phyloP scores from a whole-genome alignment of 2,797 vertebrate species.

The Propithecus perrieri region DNA sequence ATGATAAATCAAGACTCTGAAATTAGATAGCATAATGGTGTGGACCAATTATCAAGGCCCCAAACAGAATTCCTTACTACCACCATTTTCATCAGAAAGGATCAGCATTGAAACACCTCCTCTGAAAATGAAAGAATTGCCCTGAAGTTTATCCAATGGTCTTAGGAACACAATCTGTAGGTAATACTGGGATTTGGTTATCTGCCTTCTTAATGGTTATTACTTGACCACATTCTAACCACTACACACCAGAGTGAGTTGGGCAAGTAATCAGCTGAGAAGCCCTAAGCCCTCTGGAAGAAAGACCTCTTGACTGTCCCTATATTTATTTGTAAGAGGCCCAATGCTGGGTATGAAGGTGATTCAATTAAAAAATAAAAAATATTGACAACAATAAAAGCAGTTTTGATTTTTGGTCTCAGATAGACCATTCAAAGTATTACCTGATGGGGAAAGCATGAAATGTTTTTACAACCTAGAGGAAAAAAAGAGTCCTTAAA shows the following conservation, averaged over 20 bases:
- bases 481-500: neutral
- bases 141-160: neutral
- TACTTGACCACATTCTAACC: neutral
- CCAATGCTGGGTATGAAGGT: neutral
- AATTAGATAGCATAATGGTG: neutral
- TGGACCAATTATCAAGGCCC: neutral
- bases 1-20: neutral
- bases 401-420: neutral
- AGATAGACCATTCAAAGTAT: neutral
- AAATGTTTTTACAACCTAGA: neutral
- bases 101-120: neutral
- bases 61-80: neutral
- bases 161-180: neutral
- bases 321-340: neutral
- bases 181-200: neutral
- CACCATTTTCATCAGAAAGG: neutral
- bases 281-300: neutral
- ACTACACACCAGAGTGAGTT: neutral
- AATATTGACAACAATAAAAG: neutral
- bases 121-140: neutral
- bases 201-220: neutral
- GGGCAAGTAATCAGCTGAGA: neutral
- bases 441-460: conserved; percentile 15
- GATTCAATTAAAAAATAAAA: neutral
- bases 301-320: neutral